phyloP scores from a whole-genome alignment of 1,140 invertebrate genomes.

The Yoshiicerus persimilis region DNA sequence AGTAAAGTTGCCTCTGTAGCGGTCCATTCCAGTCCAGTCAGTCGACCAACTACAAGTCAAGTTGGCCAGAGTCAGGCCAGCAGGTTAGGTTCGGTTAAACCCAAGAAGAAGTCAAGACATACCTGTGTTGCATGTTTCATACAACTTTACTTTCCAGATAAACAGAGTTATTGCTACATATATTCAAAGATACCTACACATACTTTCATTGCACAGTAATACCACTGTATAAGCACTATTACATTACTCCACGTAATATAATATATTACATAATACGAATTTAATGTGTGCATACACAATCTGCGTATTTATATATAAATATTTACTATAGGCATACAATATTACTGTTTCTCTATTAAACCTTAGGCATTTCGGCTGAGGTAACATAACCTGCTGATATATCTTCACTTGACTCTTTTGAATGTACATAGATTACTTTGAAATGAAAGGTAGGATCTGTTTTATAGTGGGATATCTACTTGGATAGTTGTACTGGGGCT shows the following conservation, averaged over 20 bases:
- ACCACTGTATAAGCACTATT: no score
- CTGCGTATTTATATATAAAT: background rate
- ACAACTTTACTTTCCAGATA: background rate
- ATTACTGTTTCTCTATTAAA: background rate
- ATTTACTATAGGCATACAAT: background rate
- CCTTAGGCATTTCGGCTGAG: background rate
- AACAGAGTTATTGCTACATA: background rate
- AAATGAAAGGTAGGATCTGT: background rate
- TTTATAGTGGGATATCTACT: no score
- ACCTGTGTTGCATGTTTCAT: background rate
- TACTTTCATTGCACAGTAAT: background rate
- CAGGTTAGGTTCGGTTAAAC: background rate
- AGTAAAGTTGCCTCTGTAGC: background rate
- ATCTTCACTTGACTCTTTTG: background rate
- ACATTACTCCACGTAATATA: background rate
- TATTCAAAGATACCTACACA: background rate
- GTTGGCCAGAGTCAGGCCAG: no score
- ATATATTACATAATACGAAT: background rate
- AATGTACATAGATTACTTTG: background rate
- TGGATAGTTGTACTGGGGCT: no score
- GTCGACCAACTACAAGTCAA: background rate
- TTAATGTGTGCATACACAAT: background rate
- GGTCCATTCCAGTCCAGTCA: background rate
- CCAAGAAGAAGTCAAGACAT: background rate
- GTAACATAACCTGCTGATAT: background rate